Conservation (phyloP, 2,797 vertebrate genomes). For the Chelon labrosus region DNA sequence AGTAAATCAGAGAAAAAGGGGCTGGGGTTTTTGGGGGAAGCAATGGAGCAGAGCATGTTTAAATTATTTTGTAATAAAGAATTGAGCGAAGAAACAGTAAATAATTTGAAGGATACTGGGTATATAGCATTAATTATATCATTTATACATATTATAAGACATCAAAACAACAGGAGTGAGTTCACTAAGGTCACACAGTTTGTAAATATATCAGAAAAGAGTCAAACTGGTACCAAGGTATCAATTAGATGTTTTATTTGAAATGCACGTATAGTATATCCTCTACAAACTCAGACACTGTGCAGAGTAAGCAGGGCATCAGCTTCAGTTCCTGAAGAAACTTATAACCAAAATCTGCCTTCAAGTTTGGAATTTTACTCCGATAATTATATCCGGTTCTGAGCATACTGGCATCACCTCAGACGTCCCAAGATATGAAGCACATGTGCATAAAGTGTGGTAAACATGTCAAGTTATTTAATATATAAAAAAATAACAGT, state of each 20-base stretch:
- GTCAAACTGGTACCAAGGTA: not conserved
- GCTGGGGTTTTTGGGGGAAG: not conserved
- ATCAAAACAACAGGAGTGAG: not conserved
- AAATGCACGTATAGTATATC: too few relatives aligned
- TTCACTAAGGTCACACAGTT: not conserved
- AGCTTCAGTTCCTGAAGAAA: not conserved
- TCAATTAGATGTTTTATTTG: not conserved
- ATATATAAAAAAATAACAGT: slow-evolving; percentile 21
- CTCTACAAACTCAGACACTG: not conserved
- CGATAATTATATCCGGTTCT: not conserved
- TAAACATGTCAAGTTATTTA: slow-evolving; percentile 24
- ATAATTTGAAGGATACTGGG: not conserved
- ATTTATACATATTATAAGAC: not conserved
- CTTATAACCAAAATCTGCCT: not conserved
- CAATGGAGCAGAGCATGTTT: slow-evolving; percentile 19
- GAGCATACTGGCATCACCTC: not conserved
- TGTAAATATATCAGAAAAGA: not conserved
- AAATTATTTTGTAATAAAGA: slow-evolving; percentile 1
- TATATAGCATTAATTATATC: not conserved
- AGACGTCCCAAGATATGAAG: not conserved
- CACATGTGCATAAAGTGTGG: not conserved
- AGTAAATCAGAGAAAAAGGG: slow-evolving; percentile 8
- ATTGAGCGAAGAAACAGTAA: not conserved
- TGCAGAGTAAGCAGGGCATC: not conserved
- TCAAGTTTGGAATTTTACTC: not conserved